A percentile compares a stretch with the other conserved stretches of the same genome.
These are phyloP conservation scores for Creontiades dilutus DNA, from an alignment of 2,888 invertebrate genomes.

Conservation along the genomic window DNA sequence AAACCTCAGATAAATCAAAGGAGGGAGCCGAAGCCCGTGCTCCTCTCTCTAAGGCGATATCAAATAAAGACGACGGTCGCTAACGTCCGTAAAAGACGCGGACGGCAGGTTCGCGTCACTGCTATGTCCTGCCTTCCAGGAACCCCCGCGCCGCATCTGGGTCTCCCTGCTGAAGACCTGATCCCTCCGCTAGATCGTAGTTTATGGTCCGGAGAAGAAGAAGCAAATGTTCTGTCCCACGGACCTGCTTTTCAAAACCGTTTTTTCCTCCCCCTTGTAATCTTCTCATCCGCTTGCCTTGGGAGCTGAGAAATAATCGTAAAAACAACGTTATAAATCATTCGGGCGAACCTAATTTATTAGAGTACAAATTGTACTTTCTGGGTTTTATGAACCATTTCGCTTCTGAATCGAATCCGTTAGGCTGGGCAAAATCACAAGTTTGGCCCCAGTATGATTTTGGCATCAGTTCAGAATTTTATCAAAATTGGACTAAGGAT, in stretches of 20 bases:
- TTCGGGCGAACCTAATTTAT: neutral
- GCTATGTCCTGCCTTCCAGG: neutral
- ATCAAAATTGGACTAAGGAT: too few species aligned
- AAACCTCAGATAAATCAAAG: neutral
- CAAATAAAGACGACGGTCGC: conserved; percentile 4
- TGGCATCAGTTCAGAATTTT: too few species aligned
- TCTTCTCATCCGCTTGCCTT: neutral
- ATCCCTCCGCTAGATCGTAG: conserved; percentile 19
- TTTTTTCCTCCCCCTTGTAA: neutral
- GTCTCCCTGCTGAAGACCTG: neutral
- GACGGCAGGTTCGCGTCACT: neutral
- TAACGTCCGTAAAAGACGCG: neutral
- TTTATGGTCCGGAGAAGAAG: neutral
- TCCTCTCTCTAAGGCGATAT: neutral
- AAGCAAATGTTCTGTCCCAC: neutral
- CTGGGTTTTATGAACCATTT: too few species aligned
- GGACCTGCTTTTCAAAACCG: neutral
- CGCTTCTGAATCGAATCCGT: too few species aligned
- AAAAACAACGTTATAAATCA: neutral
- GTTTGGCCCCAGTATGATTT: too few species aligned
- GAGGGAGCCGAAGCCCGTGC: neutral
- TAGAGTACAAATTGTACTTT: too few species aligned
- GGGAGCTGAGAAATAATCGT: neutral
- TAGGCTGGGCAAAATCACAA: too few species aligned
- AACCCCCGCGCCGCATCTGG: neutral